These are phyloP conservation scores for Sciurus carolinensis DNA, from an alignment of 2,797 vertebrate genomes.

Conservation along the genomic window DNA sequence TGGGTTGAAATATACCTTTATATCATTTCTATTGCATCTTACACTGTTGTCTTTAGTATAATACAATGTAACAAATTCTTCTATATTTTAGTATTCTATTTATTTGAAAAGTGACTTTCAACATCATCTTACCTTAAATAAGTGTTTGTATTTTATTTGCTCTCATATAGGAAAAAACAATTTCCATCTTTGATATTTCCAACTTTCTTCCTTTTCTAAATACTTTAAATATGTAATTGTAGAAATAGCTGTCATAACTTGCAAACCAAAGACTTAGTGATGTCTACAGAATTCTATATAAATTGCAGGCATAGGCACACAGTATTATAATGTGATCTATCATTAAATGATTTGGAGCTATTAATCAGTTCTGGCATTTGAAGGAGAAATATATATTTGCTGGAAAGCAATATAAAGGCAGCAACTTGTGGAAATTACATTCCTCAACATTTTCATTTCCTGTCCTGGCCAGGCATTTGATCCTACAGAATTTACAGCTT, in stretches of 20 bases:
- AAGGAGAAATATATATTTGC: neutral
- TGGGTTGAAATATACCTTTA: neutral
- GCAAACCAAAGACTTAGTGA: neutral
- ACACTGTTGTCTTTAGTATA: neutral
- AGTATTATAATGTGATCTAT: neutral
- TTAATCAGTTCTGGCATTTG: slow-evolving; percentile 12
- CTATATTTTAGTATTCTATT: neutral
- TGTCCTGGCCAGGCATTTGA: neutral
- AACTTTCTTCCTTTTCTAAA: neutral
- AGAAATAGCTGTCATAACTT: neutral
- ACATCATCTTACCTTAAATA: neutral
- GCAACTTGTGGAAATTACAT: slow-evolving; percentile 61
- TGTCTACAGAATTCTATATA: neutral
- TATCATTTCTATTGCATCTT: neutral
- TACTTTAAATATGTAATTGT: neutral
- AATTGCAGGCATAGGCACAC: neutral
- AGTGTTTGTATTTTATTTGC: neutral
- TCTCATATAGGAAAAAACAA: neutral
- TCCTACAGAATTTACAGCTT: slow-evolving; percentile 27
- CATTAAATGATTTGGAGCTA: slow-evolving; percentile 50
- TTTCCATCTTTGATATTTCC: neutral
- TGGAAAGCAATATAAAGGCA: neutral
- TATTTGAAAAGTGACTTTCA: slow-evolving; percentile 46
- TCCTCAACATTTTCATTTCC: slow-evolving; percentile 73
- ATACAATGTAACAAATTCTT: neutral